These are phyloP conservation scores for Leucosticte australis DNA, from an alignment of 2,113 vertebrate genomes.

Conservation along the genomic window DNA sequence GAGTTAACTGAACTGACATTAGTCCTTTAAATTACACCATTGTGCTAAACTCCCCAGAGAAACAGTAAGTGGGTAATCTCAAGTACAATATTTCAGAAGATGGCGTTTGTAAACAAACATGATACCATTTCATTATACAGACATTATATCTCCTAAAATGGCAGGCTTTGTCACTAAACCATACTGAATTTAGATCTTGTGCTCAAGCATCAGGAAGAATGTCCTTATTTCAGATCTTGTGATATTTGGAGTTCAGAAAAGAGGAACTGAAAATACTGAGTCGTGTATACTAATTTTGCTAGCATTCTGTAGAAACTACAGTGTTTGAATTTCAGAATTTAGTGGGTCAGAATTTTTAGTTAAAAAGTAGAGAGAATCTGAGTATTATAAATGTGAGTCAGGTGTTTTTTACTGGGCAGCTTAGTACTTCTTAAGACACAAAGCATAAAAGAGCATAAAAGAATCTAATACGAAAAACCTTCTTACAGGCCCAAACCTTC, in stretches of 20 bases:
- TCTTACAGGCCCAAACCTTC: background rate
- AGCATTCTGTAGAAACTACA: background rate
- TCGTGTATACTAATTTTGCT: background rate
- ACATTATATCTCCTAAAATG: background rate
- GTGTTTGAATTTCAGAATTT: background rate
- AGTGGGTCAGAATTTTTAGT: background rate
- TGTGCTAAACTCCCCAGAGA: background rate
- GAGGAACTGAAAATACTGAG: background rate
- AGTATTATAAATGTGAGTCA: rapidly evolving
- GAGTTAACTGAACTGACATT: background rate
- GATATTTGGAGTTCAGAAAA: background rate
- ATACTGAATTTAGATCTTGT: background rate
- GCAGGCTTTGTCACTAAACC: background rate
- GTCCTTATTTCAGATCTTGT: background rate
- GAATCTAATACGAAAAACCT: background rate
- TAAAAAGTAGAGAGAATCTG: background rate
- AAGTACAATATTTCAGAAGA: background rate
- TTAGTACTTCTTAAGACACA: background rate
- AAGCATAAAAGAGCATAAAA: background rate
- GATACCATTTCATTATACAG: background rate
- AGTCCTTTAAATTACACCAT: background rate
- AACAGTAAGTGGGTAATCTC: background rate
- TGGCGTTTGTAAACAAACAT: background rate
- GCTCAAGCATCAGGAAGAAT: background rate
- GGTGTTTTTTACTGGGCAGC: background rate